Evolutionary conservation across 2,888 invertebrate genomes (phyloP).

Genomic region (Oscheius sp.): DNA sequence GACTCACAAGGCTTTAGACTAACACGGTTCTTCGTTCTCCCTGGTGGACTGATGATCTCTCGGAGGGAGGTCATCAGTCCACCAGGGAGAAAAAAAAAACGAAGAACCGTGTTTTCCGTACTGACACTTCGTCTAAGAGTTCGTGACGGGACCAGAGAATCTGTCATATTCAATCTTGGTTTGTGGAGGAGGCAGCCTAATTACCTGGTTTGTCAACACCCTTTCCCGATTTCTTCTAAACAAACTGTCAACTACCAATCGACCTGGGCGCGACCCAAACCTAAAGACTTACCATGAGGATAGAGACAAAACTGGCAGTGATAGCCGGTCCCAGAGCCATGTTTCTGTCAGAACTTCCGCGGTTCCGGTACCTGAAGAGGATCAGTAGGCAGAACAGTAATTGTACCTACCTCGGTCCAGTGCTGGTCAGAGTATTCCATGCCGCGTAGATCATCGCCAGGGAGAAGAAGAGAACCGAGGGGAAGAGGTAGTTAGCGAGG

Average conservation of each 20-base stretch:
- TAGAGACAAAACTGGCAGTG: conserved; percentile 44
- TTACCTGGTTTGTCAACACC: no score
- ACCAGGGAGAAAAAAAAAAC: no score
- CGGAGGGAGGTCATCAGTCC: conserved; percentile 12
- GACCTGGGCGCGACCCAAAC: no score
- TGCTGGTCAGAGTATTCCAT: conserved; percentile 46
- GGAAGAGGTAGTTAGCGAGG: conserved; percentile 50
- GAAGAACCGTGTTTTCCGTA: no score
- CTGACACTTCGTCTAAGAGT: no score
- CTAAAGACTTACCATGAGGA: conserved; percentile 43
- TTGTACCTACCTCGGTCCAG: background rate
- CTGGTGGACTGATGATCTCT: conserved; percentile 26
- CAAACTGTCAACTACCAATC: no score
- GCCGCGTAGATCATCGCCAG: conserved; percentile 47
- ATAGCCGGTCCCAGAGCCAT: conserved; percentile 47
- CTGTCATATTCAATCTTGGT: no score
- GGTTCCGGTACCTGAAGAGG: conserved; percentile 43
- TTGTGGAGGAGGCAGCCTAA: no score
- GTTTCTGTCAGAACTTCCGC: conserved; percentile 45
- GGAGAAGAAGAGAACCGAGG: conserved; percentile 51
- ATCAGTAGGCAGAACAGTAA: no score
- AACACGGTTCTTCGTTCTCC: conserved; percentile 36
- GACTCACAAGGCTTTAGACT: background rate
- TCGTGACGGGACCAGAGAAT: no score
- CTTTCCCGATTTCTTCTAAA: no score